These are phyloP conservation scores for Pocota personata DNA, from an alignment of 2,888 invertebrate species.

Conservation along the genomic window DNA sequence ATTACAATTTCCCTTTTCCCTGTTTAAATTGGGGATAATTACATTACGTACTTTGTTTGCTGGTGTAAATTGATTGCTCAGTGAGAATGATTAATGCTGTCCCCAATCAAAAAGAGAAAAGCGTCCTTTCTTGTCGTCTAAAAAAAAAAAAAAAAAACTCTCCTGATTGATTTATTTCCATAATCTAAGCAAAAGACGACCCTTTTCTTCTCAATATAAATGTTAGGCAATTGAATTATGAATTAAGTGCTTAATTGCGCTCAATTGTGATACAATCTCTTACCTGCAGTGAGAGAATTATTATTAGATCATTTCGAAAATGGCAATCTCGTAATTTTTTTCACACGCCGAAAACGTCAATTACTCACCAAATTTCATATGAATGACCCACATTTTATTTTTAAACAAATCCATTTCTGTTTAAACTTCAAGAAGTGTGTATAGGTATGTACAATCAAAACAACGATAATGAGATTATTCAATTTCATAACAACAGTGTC, in stretches of 20 bases:
- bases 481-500: neutral
- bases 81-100: neutral
- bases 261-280: neutral
- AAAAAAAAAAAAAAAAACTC: neutral
- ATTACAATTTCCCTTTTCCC: neutral
- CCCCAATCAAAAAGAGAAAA: neutral
- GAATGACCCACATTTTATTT: neutral
- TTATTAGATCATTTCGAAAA: neutral
- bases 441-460: neutral
- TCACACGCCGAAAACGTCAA: neutral
- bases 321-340: neutral
- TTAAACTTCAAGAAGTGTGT: neutral
- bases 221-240: neutral
- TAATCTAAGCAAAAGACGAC: neutral
- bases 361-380: neutral
- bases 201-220: neutral
- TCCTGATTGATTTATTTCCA: slow-evolving; percentile 3
- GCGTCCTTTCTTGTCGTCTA: neutral
- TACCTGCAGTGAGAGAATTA: neutral
- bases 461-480: neutral
- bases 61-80: neutral
- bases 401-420: neutral
- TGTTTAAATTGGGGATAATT: neutral
- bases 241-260: neutral
- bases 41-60: neutral